These are phyloP conservation scores for Microchirus variegatus DNA, from an alignment of 2,797 vertebrate genomes.

Conservation along the genomic window DNA sequence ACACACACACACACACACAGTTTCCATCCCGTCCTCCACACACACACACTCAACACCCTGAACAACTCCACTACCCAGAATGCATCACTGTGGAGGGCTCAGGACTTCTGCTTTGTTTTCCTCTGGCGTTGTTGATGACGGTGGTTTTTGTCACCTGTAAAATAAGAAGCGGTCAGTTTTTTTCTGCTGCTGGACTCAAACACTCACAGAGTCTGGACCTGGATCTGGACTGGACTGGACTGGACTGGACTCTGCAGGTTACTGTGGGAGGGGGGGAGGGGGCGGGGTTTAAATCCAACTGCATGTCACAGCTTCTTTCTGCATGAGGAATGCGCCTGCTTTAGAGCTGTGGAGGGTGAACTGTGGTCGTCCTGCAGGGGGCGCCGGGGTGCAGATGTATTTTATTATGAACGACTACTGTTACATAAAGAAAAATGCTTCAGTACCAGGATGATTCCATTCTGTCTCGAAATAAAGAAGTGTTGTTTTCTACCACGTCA, in stretches of 20 bases:
- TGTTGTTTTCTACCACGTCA: conserved; percentile 78
- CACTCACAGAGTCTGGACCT: conserved; percentile 24
- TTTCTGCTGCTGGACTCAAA: conserved; percentile 12
- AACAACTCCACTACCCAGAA: conserved; percentile 32
- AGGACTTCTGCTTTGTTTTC: conserved; percentile 26
- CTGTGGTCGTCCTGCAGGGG: conserved; percentile 35
- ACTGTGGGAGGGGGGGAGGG: conserved; percentile 8
- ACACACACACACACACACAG: conserved; percentile 8
- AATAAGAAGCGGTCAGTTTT: too few relatives aligned
- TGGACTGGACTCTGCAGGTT: conserved; percentile 7
- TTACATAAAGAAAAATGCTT: conserved; percentile 60
- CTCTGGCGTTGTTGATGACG: too few relatives aligned
- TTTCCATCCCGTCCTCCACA: too few relatives aligned
- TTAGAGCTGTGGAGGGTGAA: conserved; percentile 51
- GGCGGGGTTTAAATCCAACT: conserved; percentile 51
- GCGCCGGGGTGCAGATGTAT: conserved; percentile 73
- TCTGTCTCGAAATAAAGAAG: conserved; percentile 76
- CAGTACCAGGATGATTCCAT: conserved; percentile 70
- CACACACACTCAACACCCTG: conserved; percentile 5
- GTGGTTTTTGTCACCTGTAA: too few relatives aligned
- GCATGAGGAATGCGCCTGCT: conserved; percentile 85
- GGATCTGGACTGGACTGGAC: conserved; percentile 7
- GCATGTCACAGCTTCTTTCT: conserved; percentile 79
- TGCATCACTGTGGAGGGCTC: conserved; percentile 39
- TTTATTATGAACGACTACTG: conserved; percentile 78